Evolutionary conservation across 2,888 invertebrate genomes (phyloP).

Genomic region (Ormyrus nitidulus): DNA sequence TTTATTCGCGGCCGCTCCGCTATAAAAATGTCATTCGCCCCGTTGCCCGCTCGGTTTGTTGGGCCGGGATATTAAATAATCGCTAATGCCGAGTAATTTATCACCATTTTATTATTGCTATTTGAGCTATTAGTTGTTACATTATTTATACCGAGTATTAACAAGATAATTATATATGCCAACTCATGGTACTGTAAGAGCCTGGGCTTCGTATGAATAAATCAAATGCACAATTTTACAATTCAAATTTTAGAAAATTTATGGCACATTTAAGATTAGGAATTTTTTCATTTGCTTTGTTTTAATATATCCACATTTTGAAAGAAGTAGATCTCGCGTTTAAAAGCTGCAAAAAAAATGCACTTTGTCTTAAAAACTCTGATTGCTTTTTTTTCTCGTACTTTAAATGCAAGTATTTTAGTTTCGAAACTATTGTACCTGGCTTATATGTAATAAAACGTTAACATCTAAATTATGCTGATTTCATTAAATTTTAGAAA

Average conservation of each 20-base stretch:
- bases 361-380: too few species aligned
- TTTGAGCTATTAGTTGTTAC: conserved; percentile 17
- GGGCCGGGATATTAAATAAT: not conserved
- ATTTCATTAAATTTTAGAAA: too few species aligned
- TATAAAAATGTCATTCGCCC: conserved; percentile 37
- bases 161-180: conserved; percentile 38
- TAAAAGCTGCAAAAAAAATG: too few species aligned
- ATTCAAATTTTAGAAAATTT: conserved; percentile 41
- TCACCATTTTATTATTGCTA: conserved; percentile 36
- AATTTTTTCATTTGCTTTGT: too few species aligned
- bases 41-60: not conserved
- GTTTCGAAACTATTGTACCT: too few species aligned
- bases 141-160: conserved; percentile 47
- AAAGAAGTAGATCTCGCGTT: too few species aligned
- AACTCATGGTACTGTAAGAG: conserved; percentile 5
- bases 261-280: not conserved
- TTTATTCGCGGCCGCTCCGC: not conserved
- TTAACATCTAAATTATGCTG: too few species aligned
- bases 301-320: too few species aligned
- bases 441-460: too few species aligned
- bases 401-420: too few species aligned
- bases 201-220: conserved; percentile 7
- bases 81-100: conserved; percentile 34
- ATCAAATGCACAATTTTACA: conserved; percentile 21
- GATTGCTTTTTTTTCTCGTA: too few species aligned